Base-by-base conservation (phyloP, 2,797 vertebrate species). In the Oophaga sylvatica region DNA sequence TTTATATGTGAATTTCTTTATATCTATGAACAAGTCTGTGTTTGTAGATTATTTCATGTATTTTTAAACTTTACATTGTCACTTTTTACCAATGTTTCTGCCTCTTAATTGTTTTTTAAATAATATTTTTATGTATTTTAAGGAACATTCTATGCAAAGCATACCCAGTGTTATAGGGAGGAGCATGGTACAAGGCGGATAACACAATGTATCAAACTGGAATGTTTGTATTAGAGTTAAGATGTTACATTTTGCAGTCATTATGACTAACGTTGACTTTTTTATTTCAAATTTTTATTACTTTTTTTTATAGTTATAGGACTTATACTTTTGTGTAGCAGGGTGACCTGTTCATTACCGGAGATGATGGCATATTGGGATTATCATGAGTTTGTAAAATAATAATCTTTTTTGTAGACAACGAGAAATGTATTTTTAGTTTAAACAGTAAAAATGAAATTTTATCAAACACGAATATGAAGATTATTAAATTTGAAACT, bases 11-110 rank as follows among this genome's bases (percentile, higher is more conserved):
- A 82, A 29, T 82, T 82, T 17, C 48, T 20, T 1, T 20, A 26
- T 1, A 26, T 65, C 26, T 70, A 7, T 83, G 56, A 2, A 26
- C 11, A 68, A 7, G 20, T 75, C 2, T 76, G 11, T 76, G 45
- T n/a, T n/a, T 48, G 11, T 35, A 29, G 63, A 26, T 59, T 2
- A 10, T 35, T 70, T 71, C 22, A 17, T 2, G 13, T 31, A 20
- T 31, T 41, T 75, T 76, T 2, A 48, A 59, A 12, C 8, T 2
- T 45, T 3, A 76, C 3, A n/a, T 2, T 76, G 70, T 60, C 35
- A 84, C 70, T 75, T 84, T 84, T 45, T 60, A 41, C 5, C n/a
- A 84, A 41, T 20, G n/a, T 76, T 26, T 45, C 75, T 80, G 56
- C 78, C 78, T 80, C 56, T 16, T 53, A 17, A 22, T 22, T 7